Base-by-base conservation (phyloP, 2,888 invertebrate genomes). In the Habrosyne pyritoides region DNA sequence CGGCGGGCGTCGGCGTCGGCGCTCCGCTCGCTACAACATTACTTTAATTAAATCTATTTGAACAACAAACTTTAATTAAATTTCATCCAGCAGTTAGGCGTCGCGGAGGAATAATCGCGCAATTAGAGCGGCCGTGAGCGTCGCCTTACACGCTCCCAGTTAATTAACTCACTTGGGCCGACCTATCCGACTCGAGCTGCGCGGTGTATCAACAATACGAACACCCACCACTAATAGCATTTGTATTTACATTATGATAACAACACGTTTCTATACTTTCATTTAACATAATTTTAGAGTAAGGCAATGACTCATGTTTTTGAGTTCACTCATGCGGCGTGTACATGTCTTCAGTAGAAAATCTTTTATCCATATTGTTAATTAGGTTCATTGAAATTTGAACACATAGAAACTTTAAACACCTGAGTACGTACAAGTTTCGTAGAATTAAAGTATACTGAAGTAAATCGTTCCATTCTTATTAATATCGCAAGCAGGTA, bases 11-110 rank as follows among this genome's bases (percentile, higher is more conserved):
- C 77, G 81, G 79, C 81, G 82, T 80, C 86, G 83, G 84, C 86
- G 86, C 83, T 79, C 81, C 79, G 73, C 82, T 85, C 84, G 87
- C 89, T 89, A 90, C 91, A 90, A 89, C 93, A 93, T 93, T 93
- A 93, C 91, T 93, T 93, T 93, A 93, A 93, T 93, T 93, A 93
- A 93, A 93, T 93, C 93, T 93, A 93, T 93, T 93, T 93, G 91
- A 93, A 93, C 93, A 93, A 93, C 93, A 93, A 93, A 93, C 89
- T 93, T 93, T 93, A 93, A 93, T 93, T 93, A 93, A 93, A 93
- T 93, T 91, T 93, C 91, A 92, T 91, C 91, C 87, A 90, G 90
- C 91, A 92, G 93, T 93, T 92, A 91, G 90, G 93, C 91, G 90
- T 88, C 89, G 90, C 87, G 89, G 87, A 90, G 92, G 91, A 90